A percentile compares a stretch with the other conserved stretches of the same genome.
These are phyloP conservation scores for Drosophila tani DNA, from an alignment of 1,140 invertebrate genomes.

Conservation along the genomic window DNA sequence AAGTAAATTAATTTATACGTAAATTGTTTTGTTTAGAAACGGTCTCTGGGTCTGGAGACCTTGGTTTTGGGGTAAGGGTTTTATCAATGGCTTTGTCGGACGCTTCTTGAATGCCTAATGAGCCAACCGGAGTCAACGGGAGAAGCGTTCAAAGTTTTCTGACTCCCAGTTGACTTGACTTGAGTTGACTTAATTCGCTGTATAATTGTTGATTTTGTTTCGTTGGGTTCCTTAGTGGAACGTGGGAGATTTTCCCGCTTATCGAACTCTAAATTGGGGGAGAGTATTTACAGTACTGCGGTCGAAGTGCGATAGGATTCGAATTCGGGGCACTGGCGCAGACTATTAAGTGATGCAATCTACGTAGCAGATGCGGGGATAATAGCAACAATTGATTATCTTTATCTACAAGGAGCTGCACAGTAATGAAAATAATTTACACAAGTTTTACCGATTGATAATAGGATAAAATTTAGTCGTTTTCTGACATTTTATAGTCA, in stretches of 20 bases:
- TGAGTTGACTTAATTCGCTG: constrained; percentile 57
- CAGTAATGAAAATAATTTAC: neutral
- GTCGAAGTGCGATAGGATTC: neutral
- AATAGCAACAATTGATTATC: neutral
- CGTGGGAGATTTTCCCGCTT: constrained; percentile 68
- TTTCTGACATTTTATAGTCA: too few species aligned
- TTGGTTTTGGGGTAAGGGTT: constrained; percentile 24
- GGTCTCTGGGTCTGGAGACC: constrained; percentile 36
- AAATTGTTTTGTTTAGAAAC: constrained; percentile 74
- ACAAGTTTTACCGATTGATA: neutral
- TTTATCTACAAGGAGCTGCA: neutral
- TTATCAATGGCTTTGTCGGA: constrained; percentile 68
- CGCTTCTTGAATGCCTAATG: constrained; percentile 66
- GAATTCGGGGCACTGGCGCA: neutral
- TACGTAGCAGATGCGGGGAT: neutral
- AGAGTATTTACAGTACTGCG: neutral
- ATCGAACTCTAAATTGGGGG: constrained; percentile 26
- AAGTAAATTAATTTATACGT: constrained; percentile 80
- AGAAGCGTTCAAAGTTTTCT: constrained; percentile 36
- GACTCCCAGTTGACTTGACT: constrained; percentile 4
- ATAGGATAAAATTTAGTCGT: neutral
- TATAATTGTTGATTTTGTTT: constrained; percentile 72
- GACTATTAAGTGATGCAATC: constrained; percentile 13
- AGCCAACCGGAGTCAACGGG: constrained; percentile 18
- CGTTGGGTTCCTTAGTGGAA: constrained; percentile 63